Evolutionary conservation across 2,113 vertebrate species (phyloP).

Genomic region (Psittacula cyanocephala): DNA sequence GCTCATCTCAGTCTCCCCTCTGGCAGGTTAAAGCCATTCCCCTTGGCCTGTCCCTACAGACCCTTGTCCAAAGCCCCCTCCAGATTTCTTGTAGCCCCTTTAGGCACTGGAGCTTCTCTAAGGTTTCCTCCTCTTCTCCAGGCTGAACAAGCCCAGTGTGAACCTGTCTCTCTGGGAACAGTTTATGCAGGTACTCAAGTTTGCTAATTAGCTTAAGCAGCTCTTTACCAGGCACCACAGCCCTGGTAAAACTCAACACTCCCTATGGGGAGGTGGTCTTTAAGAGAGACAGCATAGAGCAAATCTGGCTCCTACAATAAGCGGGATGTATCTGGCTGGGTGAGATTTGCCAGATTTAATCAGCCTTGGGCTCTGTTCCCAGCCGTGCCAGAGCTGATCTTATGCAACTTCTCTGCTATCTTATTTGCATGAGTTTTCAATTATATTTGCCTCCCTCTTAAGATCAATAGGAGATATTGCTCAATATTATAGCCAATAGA

Average conservation of each 20-base stretch:
- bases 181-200: accelerated
- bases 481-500: background rate
- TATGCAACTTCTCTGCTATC: background rate
- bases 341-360: background rate
- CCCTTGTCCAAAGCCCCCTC: background rate
- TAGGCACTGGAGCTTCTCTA: background rate
- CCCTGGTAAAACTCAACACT: background rate
- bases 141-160: background rate
- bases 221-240: background rate
- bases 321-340: background rate
- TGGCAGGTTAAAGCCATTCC: background rate
- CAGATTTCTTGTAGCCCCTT: background rate
- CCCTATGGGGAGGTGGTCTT: accelerated
- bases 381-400: background rate
- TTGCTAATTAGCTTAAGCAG: background rate
- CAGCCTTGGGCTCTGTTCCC: background rate
- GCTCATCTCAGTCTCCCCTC: background rate
- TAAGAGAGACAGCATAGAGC: background rate
- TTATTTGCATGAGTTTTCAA: background rate
- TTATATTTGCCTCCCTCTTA: background rate
- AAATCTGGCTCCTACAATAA: background rate
- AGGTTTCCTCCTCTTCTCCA: background rate
- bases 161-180: background rate
- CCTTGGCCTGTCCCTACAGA: background rate
- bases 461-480: background rate